Base-by-base conservation (phyloP, 2,797 vertebrate species). In the Chelon auratus region DNA sequence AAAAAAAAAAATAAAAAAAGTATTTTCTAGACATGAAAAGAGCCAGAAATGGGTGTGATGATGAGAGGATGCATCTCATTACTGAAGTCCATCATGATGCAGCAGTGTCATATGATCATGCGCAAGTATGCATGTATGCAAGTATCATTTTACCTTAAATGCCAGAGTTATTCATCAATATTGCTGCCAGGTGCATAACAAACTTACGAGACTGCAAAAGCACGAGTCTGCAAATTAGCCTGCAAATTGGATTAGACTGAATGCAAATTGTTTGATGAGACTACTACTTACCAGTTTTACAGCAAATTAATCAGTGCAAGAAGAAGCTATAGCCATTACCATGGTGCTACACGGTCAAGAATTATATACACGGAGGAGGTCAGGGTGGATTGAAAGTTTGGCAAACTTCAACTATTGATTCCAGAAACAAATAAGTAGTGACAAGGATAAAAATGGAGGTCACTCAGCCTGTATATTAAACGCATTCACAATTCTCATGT, bases 31-130 rank as follows among this genome's bases (percentile, higher is more conserved):
- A 50, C 48, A 53, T 53, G 11, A 53, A 53, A 30, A 30, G 51
- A 53, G 13, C 13, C 40, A 22, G 53, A 56, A 66, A 66, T 56
- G 53, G 47, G 56, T 53, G n/a, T 22, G 63, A 66, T 66, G 63
- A 26, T 45, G 15, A 55, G 43, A 55, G 24, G 43, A 47, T 66
- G 63, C 63, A 56, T 66, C 63, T 56, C 52, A 37, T 66, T 52
- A 43, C 47, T 52, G 6, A 26, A 53, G 24, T 3, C 24, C 24
- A 26, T 26, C 2, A 3, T 26, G 3, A 26, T 26, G 24, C 24
- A 26, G 24, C 24, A 26, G 24, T 26, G 24, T 26, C 24, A 26
- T 50, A 50, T 9, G n/a, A 33, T 33, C 30, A 3, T 33, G 30
- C 3, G 30, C 30, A 33, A 33, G 30, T 33, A 33, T 33, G 5